Evolutionary conservation across 2,113 vertebrate species (phyloP).

Genomic region (Tachycineta bicolor): DNA sequence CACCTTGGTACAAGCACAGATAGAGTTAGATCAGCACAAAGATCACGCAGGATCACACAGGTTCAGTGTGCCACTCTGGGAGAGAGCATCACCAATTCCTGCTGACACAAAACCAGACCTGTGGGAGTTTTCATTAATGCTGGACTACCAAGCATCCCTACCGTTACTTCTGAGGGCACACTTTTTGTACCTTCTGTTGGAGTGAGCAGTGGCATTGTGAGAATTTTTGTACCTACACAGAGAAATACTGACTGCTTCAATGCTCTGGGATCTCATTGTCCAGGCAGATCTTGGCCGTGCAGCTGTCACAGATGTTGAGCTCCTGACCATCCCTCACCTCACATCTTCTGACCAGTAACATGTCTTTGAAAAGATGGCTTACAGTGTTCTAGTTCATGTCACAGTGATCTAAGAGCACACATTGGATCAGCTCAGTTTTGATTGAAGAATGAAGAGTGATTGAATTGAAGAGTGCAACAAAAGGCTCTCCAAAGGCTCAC

Average conservation of each 20-base stretch:
- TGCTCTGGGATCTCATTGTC: rapidly evolving
- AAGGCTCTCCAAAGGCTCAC: background rate
- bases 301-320: background rate
- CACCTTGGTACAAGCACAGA: background rate
- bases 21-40: background rate
- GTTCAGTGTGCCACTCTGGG: background rate
- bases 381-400: background rate
- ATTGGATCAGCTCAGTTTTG: background rate
- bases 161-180: background rate
- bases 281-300: background rate
- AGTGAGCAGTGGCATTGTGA: background rate
- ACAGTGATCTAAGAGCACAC: background rate
- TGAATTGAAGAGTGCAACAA: background rate
- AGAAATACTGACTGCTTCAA: background rate
- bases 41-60: background rate
- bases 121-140: background rate
- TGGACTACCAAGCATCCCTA: background rate
- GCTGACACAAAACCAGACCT: background rate
- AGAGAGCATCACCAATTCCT: background rate
- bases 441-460: background rate
- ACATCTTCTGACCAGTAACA: background rate
- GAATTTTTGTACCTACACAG: background rate
- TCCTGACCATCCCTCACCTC: background rate
- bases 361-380: background rate
- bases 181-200: background rate